Percentiles rank a stretch among this genome's conserved stretches.
phyloP scores from a whole-genome alignment of 2,888 invertebrate genomes.

The Macrosiphum euphorbiae region DNA sequence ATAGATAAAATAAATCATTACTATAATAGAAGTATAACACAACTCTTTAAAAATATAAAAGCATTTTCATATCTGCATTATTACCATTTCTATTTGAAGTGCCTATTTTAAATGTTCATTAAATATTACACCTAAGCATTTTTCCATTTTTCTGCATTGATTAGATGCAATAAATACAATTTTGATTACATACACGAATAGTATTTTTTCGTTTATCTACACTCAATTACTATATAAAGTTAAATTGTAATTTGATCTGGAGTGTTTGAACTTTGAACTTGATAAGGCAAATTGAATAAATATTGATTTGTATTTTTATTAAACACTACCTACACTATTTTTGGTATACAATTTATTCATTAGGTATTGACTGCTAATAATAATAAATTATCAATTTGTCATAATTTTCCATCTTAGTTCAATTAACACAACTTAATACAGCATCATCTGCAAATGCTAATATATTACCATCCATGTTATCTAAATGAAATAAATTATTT shows the following conservation, averaged over 20 bases:
- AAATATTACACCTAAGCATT: background rate
- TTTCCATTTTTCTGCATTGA: background rate
- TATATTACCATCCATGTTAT: background rate
- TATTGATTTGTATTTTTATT: conserved; percentile 1
- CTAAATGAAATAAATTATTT: background rate
- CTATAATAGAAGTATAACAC: background rate
- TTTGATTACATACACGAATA: background rate
- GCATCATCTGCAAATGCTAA: background rate
- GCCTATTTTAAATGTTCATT: background rate
- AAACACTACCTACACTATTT: background rate
- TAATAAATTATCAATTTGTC: background rate
- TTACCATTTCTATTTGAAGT: background rate
- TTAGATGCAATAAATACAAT: background rate
- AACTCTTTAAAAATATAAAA: background rate
- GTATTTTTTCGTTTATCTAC: background rate
- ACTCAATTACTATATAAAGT: background rate
- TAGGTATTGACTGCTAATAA: no score
- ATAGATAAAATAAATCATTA: background rate
- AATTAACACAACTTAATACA: background rate
- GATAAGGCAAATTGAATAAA: background rate
- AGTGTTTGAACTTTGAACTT: background rate
- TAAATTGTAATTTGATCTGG: conserved; percentile 1
- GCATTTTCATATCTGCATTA: background rate
- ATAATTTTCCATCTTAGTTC: background rate
- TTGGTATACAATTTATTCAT: background rate